These are phyloP conservation scores for Melangyna quadrimaculata DNA, from an alignment of 2,888 invertebrate genomes.

Conservation along the genomic window DNA sequence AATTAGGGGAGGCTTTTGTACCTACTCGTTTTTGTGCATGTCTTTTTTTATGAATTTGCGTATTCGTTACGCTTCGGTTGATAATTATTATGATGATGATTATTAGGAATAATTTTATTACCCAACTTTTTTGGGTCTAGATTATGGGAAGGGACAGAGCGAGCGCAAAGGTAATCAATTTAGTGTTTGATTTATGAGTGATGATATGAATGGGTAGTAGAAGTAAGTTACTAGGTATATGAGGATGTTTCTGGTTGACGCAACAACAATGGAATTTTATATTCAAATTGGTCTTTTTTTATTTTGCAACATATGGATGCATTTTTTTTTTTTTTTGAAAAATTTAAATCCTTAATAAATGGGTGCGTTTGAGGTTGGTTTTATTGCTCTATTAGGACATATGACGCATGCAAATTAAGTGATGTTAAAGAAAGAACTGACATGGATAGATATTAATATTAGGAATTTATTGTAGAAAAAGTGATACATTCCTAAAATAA, in stretches of 20 bases:
- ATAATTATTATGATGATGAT: conserved; percentile 67
- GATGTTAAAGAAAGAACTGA: background rate
- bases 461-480: background rate
- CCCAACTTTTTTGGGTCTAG: conserved; percentile 28
- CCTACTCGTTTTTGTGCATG: background rate
- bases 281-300: conserved; percentile 28
- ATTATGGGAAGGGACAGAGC: conserved; percentile 24
- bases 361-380: conserved; percentile 23
- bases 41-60: conserved; percentile 69
- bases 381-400: background rate
- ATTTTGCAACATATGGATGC: conserved; percentile 51
- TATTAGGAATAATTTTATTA: conserved; percentile 71
- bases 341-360: conserved; percentile 27
- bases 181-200: conserved; percentile 79
- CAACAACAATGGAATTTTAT: conserved; percentile 33
- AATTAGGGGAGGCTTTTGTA: background rate
- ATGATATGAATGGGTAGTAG: conserved; percentile 78
- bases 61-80: conserved; percentile 73
- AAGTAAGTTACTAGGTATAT: background rate
- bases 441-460: background rate
- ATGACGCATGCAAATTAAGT: background rate
- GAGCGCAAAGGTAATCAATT: conserved; percentile 75
- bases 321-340: conserved; percentile 45
- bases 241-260: conserved; percentile 32
- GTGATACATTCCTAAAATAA: no score